Conservation (phyloP, 2,888 invertebrate genomes). For the Oligia fasciuncula region DNA sequence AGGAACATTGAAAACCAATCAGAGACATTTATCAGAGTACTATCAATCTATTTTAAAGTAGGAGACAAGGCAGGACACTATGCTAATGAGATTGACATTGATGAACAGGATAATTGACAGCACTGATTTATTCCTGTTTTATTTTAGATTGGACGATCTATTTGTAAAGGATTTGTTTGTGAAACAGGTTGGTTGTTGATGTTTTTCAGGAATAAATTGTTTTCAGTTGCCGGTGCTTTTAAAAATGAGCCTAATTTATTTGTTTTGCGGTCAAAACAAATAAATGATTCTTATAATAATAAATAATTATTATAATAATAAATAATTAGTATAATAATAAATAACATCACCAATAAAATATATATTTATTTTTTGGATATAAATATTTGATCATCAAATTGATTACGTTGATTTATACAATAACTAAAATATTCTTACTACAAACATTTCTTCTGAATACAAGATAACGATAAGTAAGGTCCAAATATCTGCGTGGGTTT, state of each 20-base stretch:
- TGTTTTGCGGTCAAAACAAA: too few relatives aligned
- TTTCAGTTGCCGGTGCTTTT: neutral
- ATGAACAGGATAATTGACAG: slow-evolving; percentile 40
- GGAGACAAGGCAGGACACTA: slow-evolving; percentile 45
- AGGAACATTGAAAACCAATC: slow-evolving; percentile 45
- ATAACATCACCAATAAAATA: too few relatives aligned
- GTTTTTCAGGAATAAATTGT: neutral
- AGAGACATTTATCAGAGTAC: slow-evolving; percentile 39
- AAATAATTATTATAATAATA: too few relatives aligned
- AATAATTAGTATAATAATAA: too few relatives aligned
- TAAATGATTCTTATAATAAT: too few relatives aligned
- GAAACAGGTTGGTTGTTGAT: neutral
- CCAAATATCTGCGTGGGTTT: slow-evolving; percentile 18
- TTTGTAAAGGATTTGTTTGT: slow-evolving; percentile 4
- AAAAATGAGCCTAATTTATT: neutral
- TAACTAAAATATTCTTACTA: neutral
- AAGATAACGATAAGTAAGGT: slow-evolving; percentile 5
- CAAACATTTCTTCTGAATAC: neutral
- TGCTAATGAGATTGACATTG: slow-evolving; percentile 57
- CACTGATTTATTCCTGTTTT: slow-evolving; percentile 40
- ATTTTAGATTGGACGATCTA: slow-evolving; percentile 17
- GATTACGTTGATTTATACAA: neutral
- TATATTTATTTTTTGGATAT: too few relatives aligned
- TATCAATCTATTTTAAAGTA: slow-evolving; percentile 59
- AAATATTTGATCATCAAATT: neutral